Percentiles rank a stretch among this genome's conserved stretches.
phyloP scores from a whole-genome alignment of 2,113 vertebrate genomes.

The Tenrec ecaudatus region DNA sequence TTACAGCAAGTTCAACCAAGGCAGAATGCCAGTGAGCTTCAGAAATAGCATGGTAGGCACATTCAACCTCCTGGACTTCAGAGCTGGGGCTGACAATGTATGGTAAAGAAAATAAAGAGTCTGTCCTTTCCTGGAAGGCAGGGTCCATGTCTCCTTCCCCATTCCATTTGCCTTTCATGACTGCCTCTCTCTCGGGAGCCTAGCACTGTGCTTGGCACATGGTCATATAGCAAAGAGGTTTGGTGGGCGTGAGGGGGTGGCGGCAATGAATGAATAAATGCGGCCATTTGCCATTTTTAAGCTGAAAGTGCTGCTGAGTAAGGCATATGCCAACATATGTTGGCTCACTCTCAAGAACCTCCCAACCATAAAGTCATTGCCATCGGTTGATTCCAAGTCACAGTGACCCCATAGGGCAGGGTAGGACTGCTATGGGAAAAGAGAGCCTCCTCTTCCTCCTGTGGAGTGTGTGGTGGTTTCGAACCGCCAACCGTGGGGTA shows the following conservation, averaged over 20 bases:
- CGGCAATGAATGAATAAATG: not conserved
- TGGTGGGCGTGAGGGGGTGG: not conserved
- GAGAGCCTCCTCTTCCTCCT: no score
- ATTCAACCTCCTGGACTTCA: not conserved
- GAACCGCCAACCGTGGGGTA: no score
- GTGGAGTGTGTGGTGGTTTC: no score
- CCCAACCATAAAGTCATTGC: no score
- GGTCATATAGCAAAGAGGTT: not conserved
- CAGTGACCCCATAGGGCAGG: no score
- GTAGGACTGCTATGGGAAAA: no score
- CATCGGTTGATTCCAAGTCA: no score
- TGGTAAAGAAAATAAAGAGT: not conserved
- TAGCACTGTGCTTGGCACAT: not conserved
- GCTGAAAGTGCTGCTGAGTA: not conserved
- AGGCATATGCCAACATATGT: accelerated
- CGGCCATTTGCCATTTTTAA: not conserved
- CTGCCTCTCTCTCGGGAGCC: not conserved
- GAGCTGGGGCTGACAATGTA: not conserved
- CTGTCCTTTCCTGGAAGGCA: not conserved
- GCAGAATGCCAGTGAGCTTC: not conserved
- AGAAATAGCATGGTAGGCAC: not conserved
- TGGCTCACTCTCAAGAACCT: not conserved
- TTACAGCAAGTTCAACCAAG: not conserved
- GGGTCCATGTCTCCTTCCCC: not conserved
- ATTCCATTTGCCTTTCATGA: not conserved